Percentiles rank a stretch among this genome's conserved stretches.
Evolutionary conservation across 2,888 invertebrate species (phyloP).

Genomic region (Unio delphinus): DNA sequence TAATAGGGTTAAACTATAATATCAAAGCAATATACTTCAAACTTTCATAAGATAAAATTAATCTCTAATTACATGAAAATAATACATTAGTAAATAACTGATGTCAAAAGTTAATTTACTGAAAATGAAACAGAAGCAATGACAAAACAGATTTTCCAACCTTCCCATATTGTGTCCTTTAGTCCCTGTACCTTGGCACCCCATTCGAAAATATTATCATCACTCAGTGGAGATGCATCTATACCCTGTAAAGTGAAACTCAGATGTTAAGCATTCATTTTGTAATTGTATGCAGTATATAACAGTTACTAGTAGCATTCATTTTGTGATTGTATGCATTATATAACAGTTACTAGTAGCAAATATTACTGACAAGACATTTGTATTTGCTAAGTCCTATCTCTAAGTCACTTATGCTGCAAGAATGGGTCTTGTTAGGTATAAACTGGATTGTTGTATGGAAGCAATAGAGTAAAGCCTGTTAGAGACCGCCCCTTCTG

Average conservation of each 20-base stretch:
- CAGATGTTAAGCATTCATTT: not conserved
- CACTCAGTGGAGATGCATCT: constrained; percentile 56
- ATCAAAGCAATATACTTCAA: not conserved
- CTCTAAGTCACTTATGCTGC: too few species aligned
- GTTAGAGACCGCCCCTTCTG: too few species aligned
- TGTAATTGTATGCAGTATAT: not conserved
- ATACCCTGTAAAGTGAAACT: constrained; percentile 55
- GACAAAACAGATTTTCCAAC: constrained; percentile 32
- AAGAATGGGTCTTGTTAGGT: too few species aligned
- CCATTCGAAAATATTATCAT: constrained; percentile 68
- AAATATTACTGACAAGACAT: too few species aligned
- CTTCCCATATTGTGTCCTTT: constrained; percentile 65
- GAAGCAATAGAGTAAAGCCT: too few species aligned
- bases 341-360: not conserved
- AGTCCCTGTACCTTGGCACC: constrained; percentile 63
- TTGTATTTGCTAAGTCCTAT: too few species aligned
- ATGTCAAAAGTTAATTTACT: too few species aligned
- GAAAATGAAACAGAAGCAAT: not conserved
- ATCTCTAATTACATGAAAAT: not conserved
- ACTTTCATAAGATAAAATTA: not conserved
- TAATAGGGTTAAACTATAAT: too few species aligned
- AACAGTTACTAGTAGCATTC: not conserved
- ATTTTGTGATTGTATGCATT: not conserved
- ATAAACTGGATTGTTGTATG: too few species aligned
- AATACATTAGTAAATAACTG: not conserved